Conservation (phyloP, 2,888 invertebrate genomes). For the Callinectes sapidus region DNA sequence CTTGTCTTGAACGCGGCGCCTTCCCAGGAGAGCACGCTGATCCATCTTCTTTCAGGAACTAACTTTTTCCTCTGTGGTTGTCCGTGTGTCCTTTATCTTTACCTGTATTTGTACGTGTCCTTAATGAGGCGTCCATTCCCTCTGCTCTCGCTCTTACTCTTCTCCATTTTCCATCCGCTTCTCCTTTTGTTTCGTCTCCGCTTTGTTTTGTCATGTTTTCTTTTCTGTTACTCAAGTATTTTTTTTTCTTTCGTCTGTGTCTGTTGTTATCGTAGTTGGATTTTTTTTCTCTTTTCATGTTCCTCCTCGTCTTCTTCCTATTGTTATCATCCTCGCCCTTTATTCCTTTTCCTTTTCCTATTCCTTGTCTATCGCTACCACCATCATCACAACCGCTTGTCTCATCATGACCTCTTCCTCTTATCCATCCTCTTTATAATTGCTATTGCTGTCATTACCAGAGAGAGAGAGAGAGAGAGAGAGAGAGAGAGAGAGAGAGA, state of each 20-base stretch:
- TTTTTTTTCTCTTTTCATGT: not conserved
- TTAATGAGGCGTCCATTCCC: not conserved
- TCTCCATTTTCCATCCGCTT: not conserved
- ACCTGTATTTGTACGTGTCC: constrained; percentile 8
- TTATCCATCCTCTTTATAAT: no score
- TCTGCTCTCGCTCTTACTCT: not conserved
- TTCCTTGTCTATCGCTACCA: no score
- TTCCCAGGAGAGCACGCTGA: not conserved
- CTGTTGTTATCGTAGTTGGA: not conserved
- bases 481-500: no score
- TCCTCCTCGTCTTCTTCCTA: not conserved
- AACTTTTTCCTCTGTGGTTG: not conserved
- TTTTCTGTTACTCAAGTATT: not conserved
- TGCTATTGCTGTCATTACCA: no score
- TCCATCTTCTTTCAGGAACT: not conserved
- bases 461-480: no score
- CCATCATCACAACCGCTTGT: no score
- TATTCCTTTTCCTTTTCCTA: no score
- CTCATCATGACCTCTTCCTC: no score
- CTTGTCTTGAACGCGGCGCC: not conserved
- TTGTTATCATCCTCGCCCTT: no score
- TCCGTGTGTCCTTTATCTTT: constrained; percentile 9
- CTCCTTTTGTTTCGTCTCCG: not conserved
- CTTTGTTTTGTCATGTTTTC: not conserved
- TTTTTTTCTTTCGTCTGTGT: not conserved